A percentile compares a stretch with the other conserved stretches of the same genome.
These are phyloP conservation scores for Cercopithecus neglectus DNA, from an alignment of 2,797 vertebrate genomes.

Conservation along the genomic window DNA sequence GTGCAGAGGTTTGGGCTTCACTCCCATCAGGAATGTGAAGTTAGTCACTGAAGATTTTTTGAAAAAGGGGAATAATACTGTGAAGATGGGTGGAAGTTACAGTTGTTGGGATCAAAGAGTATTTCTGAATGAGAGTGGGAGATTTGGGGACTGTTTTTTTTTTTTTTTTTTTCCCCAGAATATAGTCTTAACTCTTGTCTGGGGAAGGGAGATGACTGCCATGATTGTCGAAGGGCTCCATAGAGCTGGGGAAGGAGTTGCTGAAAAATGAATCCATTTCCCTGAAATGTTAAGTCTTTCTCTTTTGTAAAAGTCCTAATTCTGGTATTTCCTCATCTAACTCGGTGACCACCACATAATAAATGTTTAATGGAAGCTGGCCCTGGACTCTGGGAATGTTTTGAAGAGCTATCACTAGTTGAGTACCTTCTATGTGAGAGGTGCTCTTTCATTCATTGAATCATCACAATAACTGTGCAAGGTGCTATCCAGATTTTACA, in stretches of 20 bases:
- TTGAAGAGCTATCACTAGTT: not conserved
- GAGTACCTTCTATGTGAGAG: not conserved
- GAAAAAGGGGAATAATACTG: not conserved
- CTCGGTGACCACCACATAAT: not conserved
- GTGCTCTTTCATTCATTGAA: not conserved
- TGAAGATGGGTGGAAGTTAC: constrained; percentile 10
- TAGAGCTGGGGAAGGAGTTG: not conserved
- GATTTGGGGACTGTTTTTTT: not conserved
- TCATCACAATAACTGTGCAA: not conserved
- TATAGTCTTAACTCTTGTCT: not conserved
- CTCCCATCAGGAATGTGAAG: not conserved
- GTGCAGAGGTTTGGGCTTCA: constrained; percentile 1
- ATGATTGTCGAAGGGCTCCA: not conserved
- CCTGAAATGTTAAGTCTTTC: not conserved
- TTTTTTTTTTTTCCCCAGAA: not conserved
- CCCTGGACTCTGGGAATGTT: not conserved
- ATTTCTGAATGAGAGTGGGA: not conserved
- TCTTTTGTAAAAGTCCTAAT: not conserved
- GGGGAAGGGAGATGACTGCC: not conserved
- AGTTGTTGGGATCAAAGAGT: not conserved
- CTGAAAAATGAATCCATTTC: not conserved
- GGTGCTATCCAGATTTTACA: not conserved
- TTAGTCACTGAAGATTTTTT: not conserved
- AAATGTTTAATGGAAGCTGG: not conserved
- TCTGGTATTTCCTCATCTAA: not conserved